Evolutionary conservation across 2,113 vertebrate genomes (phyloP).

Genomic region (Sprattus sprattus): DNA sequence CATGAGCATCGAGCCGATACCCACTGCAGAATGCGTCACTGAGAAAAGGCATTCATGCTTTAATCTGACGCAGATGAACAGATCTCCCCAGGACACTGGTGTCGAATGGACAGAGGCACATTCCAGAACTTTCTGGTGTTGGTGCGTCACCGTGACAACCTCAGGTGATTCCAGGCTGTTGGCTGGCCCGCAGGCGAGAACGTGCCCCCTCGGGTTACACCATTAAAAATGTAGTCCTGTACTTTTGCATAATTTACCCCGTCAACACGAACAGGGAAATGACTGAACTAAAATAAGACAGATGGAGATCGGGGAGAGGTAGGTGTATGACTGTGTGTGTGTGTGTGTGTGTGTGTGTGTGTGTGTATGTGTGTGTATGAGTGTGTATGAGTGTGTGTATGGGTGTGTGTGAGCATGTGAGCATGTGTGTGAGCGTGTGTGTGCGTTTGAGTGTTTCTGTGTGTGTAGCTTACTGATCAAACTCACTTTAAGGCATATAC

Average conservation of each 20-base stretch:
- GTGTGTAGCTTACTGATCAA: not conserved
- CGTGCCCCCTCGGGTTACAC: conserved; percentile 66
- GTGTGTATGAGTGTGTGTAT: not conserved
- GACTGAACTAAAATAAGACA: conserved; percentile 42
- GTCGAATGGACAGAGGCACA: not conserved
- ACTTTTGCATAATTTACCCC: conserved; percentile 72
- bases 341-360: not conserved
- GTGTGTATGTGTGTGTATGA: not conserved
- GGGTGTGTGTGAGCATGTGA: not conserved
- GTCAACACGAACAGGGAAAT: conserved; percentile 56
- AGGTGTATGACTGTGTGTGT: not conserved
- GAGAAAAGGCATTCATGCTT: not conserved
- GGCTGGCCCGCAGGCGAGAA: conserved; percentile 48
- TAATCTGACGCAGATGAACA: not conserved
- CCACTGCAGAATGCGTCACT: not conserved
- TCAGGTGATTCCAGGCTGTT: conserved; percentile 43
- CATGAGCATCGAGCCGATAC: not conserved
- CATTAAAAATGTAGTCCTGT: conserved; percentile 68
- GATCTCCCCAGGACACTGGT: not conserved
- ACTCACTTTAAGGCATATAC: not conserved
- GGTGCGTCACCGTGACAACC: conserved; percentile 23
- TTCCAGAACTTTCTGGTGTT: conserved; percentile 32
- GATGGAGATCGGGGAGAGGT: conserved; percentile 9
- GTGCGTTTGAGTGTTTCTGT: not conserved
- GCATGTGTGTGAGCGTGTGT: not conserved